Base-by-base conservation (phyloP, 1,140 invertebrate genomes). In the Aphaenogaster rudis region DNA sequence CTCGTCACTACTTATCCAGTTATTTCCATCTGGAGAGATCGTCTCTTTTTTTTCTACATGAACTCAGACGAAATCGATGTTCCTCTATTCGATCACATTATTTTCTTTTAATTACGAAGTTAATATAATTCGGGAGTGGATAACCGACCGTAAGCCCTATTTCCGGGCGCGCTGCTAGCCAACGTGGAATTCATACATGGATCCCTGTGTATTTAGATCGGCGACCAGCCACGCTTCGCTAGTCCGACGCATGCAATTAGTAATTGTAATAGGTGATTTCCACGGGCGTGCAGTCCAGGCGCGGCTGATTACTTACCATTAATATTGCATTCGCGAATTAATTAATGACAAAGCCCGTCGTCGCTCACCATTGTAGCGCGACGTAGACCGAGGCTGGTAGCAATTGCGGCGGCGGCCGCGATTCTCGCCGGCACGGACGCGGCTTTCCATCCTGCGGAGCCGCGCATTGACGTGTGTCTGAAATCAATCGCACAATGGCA, bases 241-340 rank as follows among this genome's bases (percentile, higher is more conserved):
- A 61, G 50, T 52, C 67, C 69, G 64, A 52, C 64, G 87, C 57
- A 57, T 61, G 90, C 92, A 93, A 94, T 93, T 93, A 93, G 91
- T 93, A 93, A 93, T 94, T 93, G 91, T 93, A 94, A 93, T 93
- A 91, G 90, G 89, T 90, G 92, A 92, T 91, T 93, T 93, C 89
- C 76, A 91, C 76, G 78, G 69, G 77, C 86, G 67, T 74, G 72
- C 80, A 77, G 85, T 67, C 69, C 77, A 63, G 86, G 86, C 88
- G 87, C 92, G 88, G 91, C 91, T 94, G 93, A 95, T 95, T 95
- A 95, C 94, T 94, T 93, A 94, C 87, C 92, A 94, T 94, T 92
- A 94, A 94, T 95, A 94, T 94, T 94, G 90, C 92, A 94, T 93
- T 94, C 86, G 89, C 88, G 91, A 94, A 95, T 94, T 94, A 95